Conservation (phyloP, 2,113 vertebrate genomes). For the Micromys minutus region DNA sequence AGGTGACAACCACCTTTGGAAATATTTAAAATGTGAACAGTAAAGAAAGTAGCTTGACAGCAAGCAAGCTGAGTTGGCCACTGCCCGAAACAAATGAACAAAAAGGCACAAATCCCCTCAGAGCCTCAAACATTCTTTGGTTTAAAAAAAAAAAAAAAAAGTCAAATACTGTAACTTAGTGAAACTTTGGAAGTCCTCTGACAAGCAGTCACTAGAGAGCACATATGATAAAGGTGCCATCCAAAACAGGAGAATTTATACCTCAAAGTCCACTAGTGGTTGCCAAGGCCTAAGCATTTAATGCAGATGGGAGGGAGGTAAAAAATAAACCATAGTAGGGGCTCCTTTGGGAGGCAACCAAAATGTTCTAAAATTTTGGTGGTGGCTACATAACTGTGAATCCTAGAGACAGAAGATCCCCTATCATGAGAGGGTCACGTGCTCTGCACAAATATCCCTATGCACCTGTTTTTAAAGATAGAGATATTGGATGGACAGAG, state of each 20-base stretch:
- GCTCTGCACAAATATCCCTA: neutral
- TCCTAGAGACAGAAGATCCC: too few relatives aligned
- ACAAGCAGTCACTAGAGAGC: neutral
- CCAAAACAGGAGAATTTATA: neutral
- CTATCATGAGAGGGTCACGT: neutral
- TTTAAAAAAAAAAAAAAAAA: neutral
- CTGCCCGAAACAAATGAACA: neutral
- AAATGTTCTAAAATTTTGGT: neutral
- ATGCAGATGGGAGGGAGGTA: too few relatives aligned
- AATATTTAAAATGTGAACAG: neutral
- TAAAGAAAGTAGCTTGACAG: neutral
- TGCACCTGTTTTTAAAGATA: neutral
- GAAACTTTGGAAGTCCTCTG: neutral
- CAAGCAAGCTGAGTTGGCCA: too few relatives aligned
- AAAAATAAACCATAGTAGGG: neutral
- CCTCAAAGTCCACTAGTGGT: neutral
- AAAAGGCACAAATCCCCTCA: too few relatives aligned
- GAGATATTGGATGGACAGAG: neutral
- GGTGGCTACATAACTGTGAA: neutral
- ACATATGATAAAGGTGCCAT: neutral
- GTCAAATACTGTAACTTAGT: neutral
- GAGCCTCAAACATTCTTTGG: neutral
- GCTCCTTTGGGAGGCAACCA: neutral
- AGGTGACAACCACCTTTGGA: neutral
- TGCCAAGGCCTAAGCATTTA: too few relatives aligned